These are phyloP conservation scores for Mycteria americana DNA, from an alignment of 2,797 vertebrate species.

Conservation along the genomic window DNA sequence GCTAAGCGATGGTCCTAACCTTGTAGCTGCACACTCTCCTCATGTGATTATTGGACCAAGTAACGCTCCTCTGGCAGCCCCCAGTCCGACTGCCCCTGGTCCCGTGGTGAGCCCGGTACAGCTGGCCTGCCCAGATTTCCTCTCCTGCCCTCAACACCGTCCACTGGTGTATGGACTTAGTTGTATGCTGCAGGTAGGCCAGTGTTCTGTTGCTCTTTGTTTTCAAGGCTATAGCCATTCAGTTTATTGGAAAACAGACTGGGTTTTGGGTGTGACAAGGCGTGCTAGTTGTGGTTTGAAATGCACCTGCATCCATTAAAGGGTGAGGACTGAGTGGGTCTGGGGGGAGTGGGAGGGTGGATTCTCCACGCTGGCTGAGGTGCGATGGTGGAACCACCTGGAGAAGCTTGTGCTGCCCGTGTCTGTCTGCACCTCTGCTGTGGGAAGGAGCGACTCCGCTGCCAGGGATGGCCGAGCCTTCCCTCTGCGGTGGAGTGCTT, in stretches of 20 bases:
- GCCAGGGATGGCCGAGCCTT: background rate
- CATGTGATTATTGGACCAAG: conserved; percentile 67
- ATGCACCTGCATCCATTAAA: background rate
- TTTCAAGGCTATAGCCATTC: background rate
- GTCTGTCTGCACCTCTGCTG: background rate
- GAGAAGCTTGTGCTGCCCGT: fast-evolving
- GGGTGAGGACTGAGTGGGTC: background rate
- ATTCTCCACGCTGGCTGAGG: fast-evolving
- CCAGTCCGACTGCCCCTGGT: conserved; percentile 54
- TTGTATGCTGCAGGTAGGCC: conserved; percentile 78
- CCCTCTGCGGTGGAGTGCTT: background rate
- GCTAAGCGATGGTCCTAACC: conserved; percentile 68
- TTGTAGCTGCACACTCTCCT: conserved; percentile 67
- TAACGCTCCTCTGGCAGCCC: conserved; percentile 58
- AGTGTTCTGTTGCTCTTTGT: background rate
- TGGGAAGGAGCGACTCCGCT: background rate
- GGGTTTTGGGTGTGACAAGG: background rate
- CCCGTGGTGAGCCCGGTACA: conserved; percentile 63
- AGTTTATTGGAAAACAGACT: background rate
- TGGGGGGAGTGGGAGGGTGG: background rate
- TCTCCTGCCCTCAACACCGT: conserved; percentile 76
- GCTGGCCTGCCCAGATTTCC: conserved; percentile 70
- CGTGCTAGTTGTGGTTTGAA: background rate
- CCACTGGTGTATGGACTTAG: conserved; percentile 78
- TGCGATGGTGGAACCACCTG: fast-evolving